These are phyloP conservation scores for Cheilosia variabilis DNA, from an alignment of 2,888 invertebrate genomes.

Conservation along the genomic window DNA sequence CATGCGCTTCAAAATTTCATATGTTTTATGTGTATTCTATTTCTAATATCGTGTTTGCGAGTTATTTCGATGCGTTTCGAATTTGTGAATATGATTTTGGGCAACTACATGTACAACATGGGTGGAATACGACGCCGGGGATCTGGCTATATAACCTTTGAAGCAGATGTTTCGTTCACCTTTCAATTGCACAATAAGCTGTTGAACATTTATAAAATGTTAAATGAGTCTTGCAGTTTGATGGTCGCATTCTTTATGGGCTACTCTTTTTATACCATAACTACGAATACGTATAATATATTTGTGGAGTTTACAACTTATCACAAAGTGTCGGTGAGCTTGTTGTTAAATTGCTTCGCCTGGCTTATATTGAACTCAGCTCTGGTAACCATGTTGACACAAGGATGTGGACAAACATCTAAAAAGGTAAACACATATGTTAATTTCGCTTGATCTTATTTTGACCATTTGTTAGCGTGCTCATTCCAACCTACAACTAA, in stretches of 20 bases:
- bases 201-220: conserved; percentile 79
- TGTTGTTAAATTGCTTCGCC: conserved; percentile 79
- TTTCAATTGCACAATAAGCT: conserved; percentile 81
- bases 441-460: too few relatives aligned
- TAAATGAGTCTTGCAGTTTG: conserved; percentile 81
- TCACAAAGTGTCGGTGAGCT: conserved; percentile 77
- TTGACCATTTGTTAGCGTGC: too few relatives aligned
- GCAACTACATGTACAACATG: conserved; percentile 78
- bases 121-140: conserved; percentile 23
- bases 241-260: conserved; percentile 81
- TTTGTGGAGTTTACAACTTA: conserved; percentile 81
- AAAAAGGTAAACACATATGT: conserved; percentile 77
- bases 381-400: conserved; percentile 79
- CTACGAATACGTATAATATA: conserved; percentile 81
- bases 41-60: conserved; percentile 79
- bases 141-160: conserved; percentile 77
- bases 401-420: conserved; percentile 80
- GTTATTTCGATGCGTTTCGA: conserved; percentile 80
- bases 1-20: conserved; percentile 80
- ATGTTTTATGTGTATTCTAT: conserved; percentile 80
- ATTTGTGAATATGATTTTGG: conserved; percentile 79
- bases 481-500: too few relatives aligned
- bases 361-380: conserved; percentile 79
- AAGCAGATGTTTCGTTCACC: conserved; percentile 80
- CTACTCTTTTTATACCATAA: conserved; percentile 81